Conservation (phyloP, 2,113 vertebrate species). For the Eurystomus gularis region DNA sequence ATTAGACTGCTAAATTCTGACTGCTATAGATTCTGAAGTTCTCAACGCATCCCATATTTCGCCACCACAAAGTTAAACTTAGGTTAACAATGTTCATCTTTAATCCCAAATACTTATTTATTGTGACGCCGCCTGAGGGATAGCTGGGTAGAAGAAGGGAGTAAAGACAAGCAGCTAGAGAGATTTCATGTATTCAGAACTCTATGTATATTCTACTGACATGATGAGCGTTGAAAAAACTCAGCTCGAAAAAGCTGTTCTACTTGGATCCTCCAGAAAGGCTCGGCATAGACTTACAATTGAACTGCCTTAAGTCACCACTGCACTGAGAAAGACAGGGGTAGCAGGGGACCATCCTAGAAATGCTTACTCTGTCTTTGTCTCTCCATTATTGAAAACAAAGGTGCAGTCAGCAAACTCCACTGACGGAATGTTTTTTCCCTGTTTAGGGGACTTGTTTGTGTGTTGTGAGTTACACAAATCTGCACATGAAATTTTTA, state of each 20-base stretch:
- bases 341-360: not conserved
- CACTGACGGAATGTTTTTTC: accelerated
- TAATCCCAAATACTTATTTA: not conserved
- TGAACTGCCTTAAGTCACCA: not conserved
- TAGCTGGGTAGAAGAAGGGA: not conserved
- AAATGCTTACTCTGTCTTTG: not conserved
- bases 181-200: not conserved
- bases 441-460: too few relatives aligned
- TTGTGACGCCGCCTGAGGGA: not conserved
- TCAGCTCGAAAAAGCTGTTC: not conserved
- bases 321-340: not conserved
- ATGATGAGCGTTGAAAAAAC: not conserved
- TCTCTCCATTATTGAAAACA: accelerated
- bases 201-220: not conserved
- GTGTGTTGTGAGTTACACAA: accelerated
- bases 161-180: not conserved
- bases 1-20: not conserved
- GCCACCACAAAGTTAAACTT: not conserved
- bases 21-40: not conserved
- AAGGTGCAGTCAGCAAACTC: not conserved
- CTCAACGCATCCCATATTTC: not conserved
- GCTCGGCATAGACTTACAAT: not conserved
- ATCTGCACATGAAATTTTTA: not conserved
- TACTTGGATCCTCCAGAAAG: not conserved
- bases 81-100: not conserved